Evolutionary conservation across 2,113 vertebrate genomes (phyloP).

Genomic region (Lucifuga dentata): DNA sequence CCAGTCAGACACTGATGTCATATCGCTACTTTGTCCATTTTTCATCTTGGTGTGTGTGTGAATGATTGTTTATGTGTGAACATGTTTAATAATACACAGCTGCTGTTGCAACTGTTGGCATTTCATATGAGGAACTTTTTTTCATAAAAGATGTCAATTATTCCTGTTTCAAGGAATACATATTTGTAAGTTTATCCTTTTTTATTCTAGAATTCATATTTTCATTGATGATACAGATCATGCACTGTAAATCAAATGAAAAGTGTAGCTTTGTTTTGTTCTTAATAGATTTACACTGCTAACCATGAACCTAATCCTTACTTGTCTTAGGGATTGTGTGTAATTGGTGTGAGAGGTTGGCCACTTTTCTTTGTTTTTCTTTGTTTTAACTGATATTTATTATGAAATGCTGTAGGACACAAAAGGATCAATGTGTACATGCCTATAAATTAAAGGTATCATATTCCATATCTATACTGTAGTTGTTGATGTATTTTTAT

Average conservation of each 20-base stretch:
- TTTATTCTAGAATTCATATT: conserved; percentile 46
- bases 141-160: conserved; percentile 77
- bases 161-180: conserved; percentile 88
- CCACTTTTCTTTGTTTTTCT: conserved; percentile 65
- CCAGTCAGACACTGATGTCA: conserved; percentile 24
- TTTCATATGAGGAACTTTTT: conserved; percentile 75
- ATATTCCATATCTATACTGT: conserved; percentile 12
- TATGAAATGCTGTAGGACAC: conserved; percentile 70
- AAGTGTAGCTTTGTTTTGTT: conserved; percentile 30
- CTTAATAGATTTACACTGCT: conserved; percentile 42
- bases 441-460: conserved; percentile 62
- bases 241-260: conserved; percentile 72
- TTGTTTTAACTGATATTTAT: conserved; percentile 70
- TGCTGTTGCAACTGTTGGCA: conserved; percentile 65
- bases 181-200: conserved; percentile 63
- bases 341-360: conserved; percentile 25
- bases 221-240: conserved; percentile 56
- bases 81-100: conserved; percentile 58
- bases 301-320: conserved; percentile 25
- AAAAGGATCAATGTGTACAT: conserved; percentile 49
- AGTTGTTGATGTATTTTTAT: background rate
- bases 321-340: conserved; percentile 22
- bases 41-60: conserved; percentile 18
- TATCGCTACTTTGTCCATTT: conserved; percentile 24
- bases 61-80: conserved; percentile 35